phyloP scores from a whole-genome alignment of 2,888 invertebrate species.

The Celastrina argiolus region DNA sequence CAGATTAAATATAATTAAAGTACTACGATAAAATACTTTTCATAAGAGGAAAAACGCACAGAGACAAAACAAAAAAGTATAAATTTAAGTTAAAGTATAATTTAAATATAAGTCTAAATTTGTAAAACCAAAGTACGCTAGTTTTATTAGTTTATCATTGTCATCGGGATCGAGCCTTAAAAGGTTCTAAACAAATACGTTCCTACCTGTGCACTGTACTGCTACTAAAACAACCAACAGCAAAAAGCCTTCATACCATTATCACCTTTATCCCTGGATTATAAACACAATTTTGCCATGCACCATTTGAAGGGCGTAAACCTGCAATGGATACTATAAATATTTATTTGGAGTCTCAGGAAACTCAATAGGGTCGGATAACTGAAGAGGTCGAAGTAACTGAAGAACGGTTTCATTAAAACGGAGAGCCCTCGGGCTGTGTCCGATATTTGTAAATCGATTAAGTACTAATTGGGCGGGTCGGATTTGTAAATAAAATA shows the following conservation, averaged over 20 bases:
- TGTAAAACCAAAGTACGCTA: too few species aligned
- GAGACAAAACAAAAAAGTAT: too few species aligned
- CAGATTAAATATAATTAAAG: too few species aligned
- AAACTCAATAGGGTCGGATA: too few species aligned
- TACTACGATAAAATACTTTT: too few species aligned
- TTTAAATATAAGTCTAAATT: too few species aligned
- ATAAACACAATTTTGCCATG: constrained; percentile 25
- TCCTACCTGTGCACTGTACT: not conserved
- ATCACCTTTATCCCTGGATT: constrained; percentile 19
- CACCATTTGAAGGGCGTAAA: not conserved
- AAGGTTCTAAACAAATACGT: not conserved
- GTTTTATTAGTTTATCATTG: too few species aligned
- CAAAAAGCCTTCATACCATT: not conserved
- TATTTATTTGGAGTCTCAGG: constrained; percentile 37
- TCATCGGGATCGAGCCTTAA: not conserved
- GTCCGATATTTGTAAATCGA: constrained; percentile 39
- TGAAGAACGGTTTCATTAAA: constrained; percentile 46
- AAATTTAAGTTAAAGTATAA: too few species aligned
- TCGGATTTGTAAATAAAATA: constrained; percentile 23
- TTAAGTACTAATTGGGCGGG: constrained; percentile 41
- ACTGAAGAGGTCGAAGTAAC: too few species aligned
- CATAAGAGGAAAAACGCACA: too few species aligned
- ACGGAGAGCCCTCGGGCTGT: constrained; percentile 39
- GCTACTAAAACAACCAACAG: not conserved
- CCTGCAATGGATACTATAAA: constrained; percentile 32